Evolutionary conservation across 2,797 vertebrate species (phyloP), one percentile per base, ranked within the genome.

Genomic region (Astyanax mexicanus): DNA sequence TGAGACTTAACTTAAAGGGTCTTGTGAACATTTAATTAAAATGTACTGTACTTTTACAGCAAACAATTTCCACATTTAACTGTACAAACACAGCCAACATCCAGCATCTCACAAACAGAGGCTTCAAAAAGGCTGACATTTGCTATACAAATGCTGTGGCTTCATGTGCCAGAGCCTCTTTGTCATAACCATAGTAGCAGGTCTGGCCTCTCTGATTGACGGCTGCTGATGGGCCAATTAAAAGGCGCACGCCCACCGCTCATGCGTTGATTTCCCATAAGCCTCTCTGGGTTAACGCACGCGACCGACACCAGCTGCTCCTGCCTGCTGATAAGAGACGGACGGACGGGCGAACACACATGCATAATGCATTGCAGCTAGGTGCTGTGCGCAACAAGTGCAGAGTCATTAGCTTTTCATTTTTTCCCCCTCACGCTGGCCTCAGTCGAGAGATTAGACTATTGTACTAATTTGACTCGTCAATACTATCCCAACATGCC

Each of bases 281-380:
- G 54, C 55, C 69, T 67, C 29, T 38, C 57, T 54, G 64, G 42
- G 78, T 73, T 38, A 79, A 45, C 37, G 51, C 37, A 47, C 25
- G 29, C 17, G 68, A 76, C 72, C 42, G 42, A 65, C 38, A 32
- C 47, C 55, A 79, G 35, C 51, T 82, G 58, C 77, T 73, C 52
- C 74, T 54, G 65, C 65, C 51, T 42, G 13, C 13, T 29, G 27
- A 49, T 49, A 61, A 75, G 72, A 68, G 68, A 72, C 47, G 44
- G 55, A 75, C 13, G 40, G 54, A 12, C 60, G 12, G 58, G 23
- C 11, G 35, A 55, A 80, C 57, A 64, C 23, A 40, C 66, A 62
- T 11, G 51, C 61, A 44, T 57, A 77, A 74, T 29, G 3, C 47
- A 27, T 17, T 4, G 3, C 23, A 21, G 25, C 3, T 3, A 6